A percentile compares a stretch with the other conserved stretches of the same genome.
These are phyloP conservation scores for Achatina immaculata DNA, from an alignment of 1,140 invertebrate species.

Conservation along the genomic window DNA sequence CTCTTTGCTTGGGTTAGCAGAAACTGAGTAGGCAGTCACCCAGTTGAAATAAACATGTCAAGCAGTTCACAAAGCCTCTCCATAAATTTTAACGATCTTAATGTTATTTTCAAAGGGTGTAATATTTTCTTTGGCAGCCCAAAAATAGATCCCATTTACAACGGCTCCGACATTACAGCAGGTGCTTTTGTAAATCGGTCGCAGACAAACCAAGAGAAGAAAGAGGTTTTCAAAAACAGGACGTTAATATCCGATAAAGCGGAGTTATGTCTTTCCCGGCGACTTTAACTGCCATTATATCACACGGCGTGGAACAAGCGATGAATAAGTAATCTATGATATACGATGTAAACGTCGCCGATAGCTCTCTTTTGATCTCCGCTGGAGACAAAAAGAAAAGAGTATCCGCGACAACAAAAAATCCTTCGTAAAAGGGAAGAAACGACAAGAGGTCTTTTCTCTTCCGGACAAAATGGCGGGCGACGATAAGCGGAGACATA, in stretches of 20 bases:
- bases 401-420: too few relatives aligned
- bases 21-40: too few relatives aligned
- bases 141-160: too few relatives aligned
- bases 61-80: background rate
- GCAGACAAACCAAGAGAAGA: background rate
- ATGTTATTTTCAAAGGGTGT: background rate
- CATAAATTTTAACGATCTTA: background rate
- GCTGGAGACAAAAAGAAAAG: background rate
- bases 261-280: background rate
- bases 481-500: background rate
- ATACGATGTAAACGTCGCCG: background rate
- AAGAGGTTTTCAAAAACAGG: background rate
- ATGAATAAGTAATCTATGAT: conserved; percentile 11
- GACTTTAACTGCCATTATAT: conserved; percentile 23
- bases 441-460: background rate
- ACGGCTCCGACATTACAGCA: background rate
- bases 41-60: background rate
- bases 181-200: background rate
- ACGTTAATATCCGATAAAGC: conserved; percentile 16
- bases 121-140: background rate
- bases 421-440: background rate
- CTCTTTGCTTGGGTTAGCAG: too few relatives aligned
- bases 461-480: background rate
- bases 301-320: background rate
- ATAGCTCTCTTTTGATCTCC: background rate